Base-by-base conservation (phyloP, 1,140 invertebrate genomes). In the Bradynema listronoti region DNA sequence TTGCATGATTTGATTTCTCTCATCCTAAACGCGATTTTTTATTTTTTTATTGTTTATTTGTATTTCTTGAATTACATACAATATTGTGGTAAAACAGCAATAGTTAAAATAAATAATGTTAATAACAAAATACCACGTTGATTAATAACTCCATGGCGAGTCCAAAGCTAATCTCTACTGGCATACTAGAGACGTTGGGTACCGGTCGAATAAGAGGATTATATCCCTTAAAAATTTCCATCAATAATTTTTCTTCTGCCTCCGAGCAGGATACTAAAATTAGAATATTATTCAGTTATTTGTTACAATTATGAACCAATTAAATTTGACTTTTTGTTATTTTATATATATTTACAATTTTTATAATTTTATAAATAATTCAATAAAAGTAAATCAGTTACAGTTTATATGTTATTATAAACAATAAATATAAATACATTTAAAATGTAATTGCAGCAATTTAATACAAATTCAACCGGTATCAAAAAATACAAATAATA, bases 201-300 rank as follows among this genome's bases (percentile, higher is more conserved):
- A 98, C 94, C 36, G 95, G 95, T 73, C 94, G 85, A 79, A 99
- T 96, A 46, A 99, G 86, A 78, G 95, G 93, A 82, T 98, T 99
- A 85, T 99, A 99, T 63, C 92, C 91, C 74, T 47, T 85, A 82
- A 98, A 97, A 52, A 98, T 84, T 82, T 97, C 90, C 67, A 91
- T 85, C 53, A 98, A 90, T 73, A 98, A 82, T 71, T 89, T 84
- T 80, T 94, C 90, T 81, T 95, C 91, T 85, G 92, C 91, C 82
- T 92, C 90, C 25, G 88, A 91, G 7, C 6, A 25, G 46, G 16
- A 78, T 29, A 41, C 32, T 56, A 56, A 56, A 56, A 11, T 22
- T 27, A 46, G 7, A 45, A 11, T 19, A 25, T 46, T 24, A 22
- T 4, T 46, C 30, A 24, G 16, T 27, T 27, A 16, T 24, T 19